Evolutionary conservation across 2,888 invertebrate genomes (phyloP), one percentile per base, ranked within the genome.

Genomic region (Agrilus biguttatus): DNA sequence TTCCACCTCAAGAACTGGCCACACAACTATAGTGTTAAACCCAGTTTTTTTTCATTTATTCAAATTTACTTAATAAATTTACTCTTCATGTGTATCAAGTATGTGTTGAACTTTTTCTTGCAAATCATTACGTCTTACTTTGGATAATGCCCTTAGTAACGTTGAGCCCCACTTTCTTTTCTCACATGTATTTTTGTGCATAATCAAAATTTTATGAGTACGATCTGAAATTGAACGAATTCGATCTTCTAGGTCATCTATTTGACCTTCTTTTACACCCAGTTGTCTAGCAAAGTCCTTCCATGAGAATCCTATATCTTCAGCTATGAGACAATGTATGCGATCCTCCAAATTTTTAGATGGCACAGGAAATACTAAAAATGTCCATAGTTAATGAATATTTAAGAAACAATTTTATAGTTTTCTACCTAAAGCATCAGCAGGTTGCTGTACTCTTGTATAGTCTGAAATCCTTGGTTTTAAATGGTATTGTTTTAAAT

Each of bases 271-370:
- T 8, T 45, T 46, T 2, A 63, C 41, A 1, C 43, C 33, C 21
- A 65, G 42, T 8, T 46, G 48, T 33, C 62, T 49, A 2, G 60
- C 62, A 33, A 65, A 51, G 13, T 60, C 57, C 32, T 51, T 54
- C 63, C 64, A 64, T 35, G 56, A 57, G 5, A 43, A 41, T 0
- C 64, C 63, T 13, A 64, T 55, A 28, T 56, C 51, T 13, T 43
- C 17, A 33, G 51, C 47, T 19, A 61, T 54, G 10, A 50, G 43
- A 0, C 53, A 53, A 43, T 14, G 43, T 14, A 38, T 19, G 7
- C 47, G 49, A 5, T 36, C 39, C 28, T 50, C 46, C 1, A 48
- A 14, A 19, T 38, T 39, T 5, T 0, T n/a, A 14, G 46, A 43
- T 33, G 28, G 17, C 1, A 14, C 21, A 14, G 39, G 23, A 7